Percentiles rank a stretch among this genome's conserved stretches.
phyloP scores from a whole-genome alignment of 1,140 invertebrate species.

The Zaprionus davidi region DNA sequence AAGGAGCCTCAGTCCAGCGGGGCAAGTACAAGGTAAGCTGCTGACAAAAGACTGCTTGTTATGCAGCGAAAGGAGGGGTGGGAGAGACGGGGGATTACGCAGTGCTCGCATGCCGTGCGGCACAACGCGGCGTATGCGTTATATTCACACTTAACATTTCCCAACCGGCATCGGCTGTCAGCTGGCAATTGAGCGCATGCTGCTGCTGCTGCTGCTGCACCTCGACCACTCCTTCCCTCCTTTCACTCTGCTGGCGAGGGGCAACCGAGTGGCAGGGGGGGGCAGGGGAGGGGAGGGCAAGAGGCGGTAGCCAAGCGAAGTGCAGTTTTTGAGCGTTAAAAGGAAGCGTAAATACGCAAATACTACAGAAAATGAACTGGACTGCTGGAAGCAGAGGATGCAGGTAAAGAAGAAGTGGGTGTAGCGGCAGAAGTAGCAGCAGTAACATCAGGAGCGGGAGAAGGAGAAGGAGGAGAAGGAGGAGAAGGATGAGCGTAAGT shows the following conservation, averaged over 20 bases:
- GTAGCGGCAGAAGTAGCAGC: background rate
- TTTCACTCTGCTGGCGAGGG: too few species aligned
- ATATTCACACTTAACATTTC: constrained; percentile 31
- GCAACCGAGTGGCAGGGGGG: background rate
- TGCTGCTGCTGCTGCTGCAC: too few species aligned
- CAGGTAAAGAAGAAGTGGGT: background rate
- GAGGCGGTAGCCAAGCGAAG: background rate
- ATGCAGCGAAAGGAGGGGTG: background rate
- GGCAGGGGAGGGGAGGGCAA: background rate
- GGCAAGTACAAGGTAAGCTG: background rate
- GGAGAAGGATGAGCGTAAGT: background rate
- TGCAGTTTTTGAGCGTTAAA: constrained; percentile 55
- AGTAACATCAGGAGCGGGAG: background rate
- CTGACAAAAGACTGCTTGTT: constrained; percentile 2
- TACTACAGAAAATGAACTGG: constrained; percentile 47
- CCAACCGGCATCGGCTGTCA: constrained; percentile 18
- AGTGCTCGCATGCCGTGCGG: constrained; percentile 10
- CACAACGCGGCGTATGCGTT: constrained; percentile 34
- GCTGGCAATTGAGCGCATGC: constrained; percentile 52
- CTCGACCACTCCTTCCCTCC: too few species aligned
- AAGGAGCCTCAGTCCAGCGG: background rate
- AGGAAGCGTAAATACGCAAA: constrained; percentile 68
- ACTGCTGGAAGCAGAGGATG: background rate
- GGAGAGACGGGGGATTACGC: background rate
- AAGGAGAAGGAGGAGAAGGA: too few species aligned